Conservation (phyloP, 2,113 vertebrate species). For the Tonatia bakeri region DNA sequence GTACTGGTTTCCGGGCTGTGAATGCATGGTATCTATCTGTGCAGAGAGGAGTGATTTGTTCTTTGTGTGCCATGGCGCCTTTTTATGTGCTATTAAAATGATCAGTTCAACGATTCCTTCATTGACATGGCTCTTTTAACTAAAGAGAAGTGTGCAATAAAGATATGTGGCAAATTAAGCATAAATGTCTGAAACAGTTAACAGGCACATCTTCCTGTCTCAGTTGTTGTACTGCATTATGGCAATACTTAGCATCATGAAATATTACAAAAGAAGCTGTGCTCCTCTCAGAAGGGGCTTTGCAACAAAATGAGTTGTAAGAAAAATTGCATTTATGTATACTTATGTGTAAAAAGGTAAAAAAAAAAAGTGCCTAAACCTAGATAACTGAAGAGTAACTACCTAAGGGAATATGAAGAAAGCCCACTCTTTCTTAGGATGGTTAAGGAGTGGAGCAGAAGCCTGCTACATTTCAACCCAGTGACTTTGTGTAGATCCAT, state of each 20-base stretch:
- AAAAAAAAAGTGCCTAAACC: neutral
- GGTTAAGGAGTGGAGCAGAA: neutral
- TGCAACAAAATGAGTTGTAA: neutral
- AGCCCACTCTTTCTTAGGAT: neutral
- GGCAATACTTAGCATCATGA: constrained; percentile 29
- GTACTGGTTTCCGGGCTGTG: neutral
- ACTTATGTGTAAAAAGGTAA: neutral
- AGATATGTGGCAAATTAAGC: neutral
- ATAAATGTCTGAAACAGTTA: constrained; percentile 42
- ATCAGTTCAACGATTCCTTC: constrained; percentile 38
- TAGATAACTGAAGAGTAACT: neutral
- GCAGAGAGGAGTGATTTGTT: neutral
- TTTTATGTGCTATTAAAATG: constrained; percentile 6
- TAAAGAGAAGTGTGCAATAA: constrained; percentile 36
- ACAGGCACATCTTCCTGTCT: constrained; percentile 3
- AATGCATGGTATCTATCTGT: neutral
- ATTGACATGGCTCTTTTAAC: constrained; percentile 25
- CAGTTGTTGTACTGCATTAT: neutral
- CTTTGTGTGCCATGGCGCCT: neutral
- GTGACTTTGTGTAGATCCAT: neutral
- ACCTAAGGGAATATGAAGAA: neutral
- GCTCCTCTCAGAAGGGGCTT: neutral
- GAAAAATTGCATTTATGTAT: neutral
- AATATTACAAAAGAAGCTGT: neutral
- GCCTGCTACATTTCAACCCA: neutral